Evolutionary conservation across 2,888 invertebrate genomes (phyloP).

Genomic region (Lissonota sp.): DNA sequence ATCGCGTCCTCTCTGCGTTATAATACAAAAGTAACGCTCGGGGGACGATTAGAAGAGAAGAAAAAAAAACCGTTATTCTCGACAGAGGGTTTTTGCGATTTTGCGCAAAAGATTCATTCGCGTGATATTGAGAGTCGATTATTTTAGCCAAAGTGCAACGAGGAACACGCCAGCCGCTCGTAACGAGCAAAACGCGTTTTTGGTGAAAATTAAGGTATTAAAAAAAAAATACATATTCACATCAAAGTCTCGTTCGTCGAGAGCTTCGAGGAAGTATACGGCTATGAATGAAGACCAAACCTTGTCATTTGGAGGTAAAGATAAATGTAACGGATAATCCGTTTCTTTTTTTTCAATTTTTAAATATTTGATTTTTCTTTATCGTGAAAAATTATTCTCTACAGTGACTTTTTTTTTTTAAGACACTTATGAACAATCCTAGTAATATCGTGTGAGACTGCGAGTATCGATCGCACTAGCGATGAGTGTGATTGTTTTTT

Average conservation of each 20-base stretch:
- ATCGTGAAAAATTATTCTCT: neutral
- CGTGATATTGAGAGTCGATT: too few relatives aligned
- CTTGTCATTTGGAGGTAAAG: slow-evolving; percentile 92
- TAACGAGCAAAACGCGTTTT: slow-evolving; percentile 28
- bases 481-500: slow-evolving; percentile 4
- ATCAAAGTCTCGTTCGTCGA: slow-evolving; percentile 66
- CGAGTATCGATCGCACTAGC: slow-evolving; percentile 39
- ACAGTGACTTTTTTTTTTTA: too few relatives aligned
- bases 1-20: too few relatives aligned
- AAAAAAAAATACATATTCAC: too few relatives aligned
- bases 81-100: neutral
- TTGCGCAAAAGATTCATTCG: slow-evolving; percentile 8
- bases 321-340: slow-evolving; percentile 42
- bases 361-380: neutral
- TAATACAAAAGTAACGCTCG: too few relatives aligned
- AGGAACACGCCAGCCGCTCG: slow-evolving; percentile 25
- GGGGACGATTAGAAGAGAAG: too few relatives aligned
- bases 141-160: neutral
- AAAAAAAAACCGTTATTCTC: too few relatives aligned
- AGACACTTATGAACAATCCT: too few relatives aligned
- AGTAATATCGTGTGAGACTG: neutral
- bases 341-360: slow-evolving; percentile 1
- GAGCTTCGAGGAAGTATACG: slow-evolving; percentile 75
- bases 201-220: too few relatives aligned
- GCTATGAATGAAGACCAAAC: slow-evolving; percentile 96